phyloP scores from a whole-genome alignment of 2,113 vertebrate genomes.

The Felis chaus region DNA sequence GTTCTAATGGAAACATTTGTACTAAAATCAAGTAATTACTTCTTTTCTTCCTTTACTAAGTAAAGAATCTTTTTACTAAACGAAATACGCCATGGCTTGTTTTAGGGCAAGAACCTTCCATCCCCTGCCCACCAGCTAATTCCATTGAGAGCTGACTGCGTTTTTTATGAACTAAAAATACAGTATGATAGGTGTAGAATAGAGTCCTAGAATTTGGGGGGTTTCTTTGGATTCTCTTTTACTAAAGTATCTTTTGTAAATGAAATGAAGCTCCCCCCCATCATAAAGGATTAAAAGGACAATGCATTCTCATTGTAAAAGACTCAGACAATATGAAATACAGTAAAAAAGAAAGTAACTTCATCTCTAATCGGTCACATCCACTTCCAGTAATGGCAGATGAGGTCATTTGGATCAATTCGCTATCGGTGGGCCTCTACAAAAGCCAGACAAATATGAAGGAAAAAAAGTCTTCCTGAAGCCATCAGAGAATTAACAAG shows the following conservation, averaged over 20 bases:
- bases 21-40: background rate
- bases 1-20: background rate
- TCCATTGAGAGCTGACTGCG: background rate
- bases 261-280: background rate
- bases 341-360: background rate
- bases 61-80: background rate
- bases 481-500: background rate
- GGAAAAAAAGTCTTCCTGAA: background rate
- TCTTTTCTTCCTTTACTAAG: background rate
- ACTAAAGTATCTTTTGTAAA: background rate
- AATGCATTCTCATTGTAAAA: background rate
- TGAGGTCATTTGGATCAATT: background rate
- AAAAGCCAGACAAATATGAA: background rate
- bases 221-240: background rate
- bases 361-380: background rate
- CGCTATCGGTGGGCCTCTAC: background rate
- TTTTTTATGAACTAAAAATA: background rate
- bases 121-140: background rate
- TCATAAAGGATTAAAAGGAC: background rate
- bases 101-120: background rate
- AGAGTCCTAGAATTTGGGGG: background rate
- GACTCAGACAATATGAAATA: background rate
- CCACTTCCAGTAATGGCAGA: background rate
- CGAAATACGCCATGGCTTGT: background rate
- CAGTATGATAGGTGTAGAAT: background rate